These are phyloP conservation scores for Eristalis pertinax DNA, from an alignment of 2,888 invertebrate genomes.

Conservation along the genomic window DNA sequence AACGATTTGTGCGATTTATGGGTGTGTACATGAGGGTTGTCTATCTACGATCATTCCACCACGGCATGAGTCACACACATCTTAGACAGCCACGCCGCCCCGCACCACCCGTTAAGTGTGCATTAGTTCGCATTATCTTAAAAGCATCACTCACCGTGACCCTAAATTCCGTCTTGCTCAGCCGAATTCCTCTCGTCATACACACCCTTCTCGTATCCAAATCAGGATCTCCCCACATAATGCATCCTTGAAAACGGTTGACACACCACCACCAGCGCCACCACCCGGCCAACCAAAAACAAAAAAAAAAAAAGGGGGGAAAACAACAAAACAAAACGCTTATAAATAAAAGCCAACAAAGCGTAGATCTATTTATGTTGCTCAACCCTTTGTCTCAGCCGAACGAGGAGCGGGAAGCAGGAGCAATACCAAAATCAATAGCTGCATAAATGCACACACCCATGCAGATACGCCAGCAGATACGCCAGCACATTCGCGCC, in stretches of 20 bases:
- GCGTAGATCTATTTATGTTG: constrained; percentile 43
- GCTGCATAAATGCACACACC: constrained; percentile 47
- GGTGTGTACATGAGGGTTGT: neutral
- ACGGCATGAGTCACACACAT: neutral
- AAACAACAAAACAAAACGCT: constrained; percentile 1
- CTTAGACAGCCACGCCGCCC: neutral
- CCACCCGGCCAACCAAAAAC: too few species aligned
- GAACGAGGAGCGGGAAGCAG: constrained; percentile 2
- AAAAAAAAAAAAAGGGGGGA: neutral
- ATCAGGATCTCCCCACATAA: neutral
- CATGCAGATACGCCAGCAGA: neutral
- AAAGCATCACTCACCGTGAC: neutral
- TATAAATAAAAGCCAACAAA: constrained; percentile 37
- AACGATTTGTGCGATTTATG: too few species aligned
- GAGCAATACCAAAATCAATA: constrained; percentile 49
- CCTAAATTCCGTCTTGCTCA: neutral
- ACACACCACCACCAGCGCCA: neutral
- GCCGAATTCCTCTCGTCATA: neutral
- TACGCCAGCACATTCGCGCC: neutral
- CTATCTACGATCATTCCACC: neutral
- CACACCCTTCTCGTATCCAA: neutral
- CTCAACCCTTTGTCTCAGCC: constrained; percentile 20
- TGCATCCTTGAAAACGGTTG: constrained; percentile 21
- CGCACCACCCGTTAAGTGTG: neutral
- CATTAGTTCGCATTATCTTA: neutral